Conservation (phyloP, 2,113 vertebrate species). For the Channa argus region DNA sequence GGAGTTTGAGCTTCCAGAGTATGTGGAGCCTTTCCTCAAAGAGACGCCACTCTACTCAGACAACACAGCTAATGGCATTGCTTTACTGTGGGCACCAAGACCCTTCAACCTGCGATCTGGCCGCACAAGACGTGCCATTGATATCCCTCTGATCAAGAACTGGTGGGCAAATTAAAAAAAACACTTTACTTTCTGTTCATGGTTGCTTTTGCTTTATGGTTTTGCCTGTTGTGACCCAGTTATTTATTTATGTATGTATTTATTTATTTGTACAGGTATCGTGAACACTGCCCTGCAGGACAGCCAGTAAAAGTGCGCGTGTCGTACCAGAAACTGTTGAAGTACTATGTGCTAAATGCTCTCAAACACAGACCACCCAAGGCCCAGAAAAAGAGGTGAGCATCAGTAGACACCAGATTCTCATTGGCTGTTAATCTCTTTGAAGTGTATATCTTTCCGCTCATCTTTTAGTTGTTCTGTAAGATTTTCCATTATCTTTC, state of each 20-base stretch:
- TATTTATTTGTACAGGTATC: constrained; percentile 85
- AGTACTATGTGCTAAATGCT: constrained; percentile 98
- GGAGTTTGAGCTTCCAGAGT: constrained; percentile 98
- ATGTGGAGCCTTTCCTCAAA: constrained; percentile 96
- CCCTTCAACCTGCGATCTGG: constrained; percentile 97
- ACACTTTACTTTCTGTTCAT: background rate
- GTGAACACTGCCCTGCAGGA: constrained; percentile 97
- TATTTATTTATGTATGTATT: too few species aligned
- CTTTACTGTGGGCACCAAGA: constrained; percentile 96
- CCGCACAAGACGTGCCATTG: constrained; percentile 94
- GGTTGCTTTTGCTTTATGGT: too few species aligned
- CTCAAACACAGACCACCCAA: constrained; percentile 98
- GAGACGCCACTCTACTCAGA: constrained; percentile 97
- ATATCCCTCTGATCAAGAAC: constrained; percentile 98
- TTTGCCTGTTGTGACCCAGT: too few species aligned
- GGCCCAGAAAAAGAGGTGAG: constrained; percentile 97
- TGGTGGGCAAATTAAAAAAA: constrained; percentile 83
- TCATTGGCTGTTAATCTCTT: background rate
- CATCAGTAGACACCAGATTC: background rate
- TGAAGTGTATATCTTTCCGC: background rate
- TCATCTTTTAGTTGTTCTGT: background rate
- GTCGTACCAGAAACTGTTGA: constrained; percentile 97
- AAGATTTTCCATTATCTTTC: constrained; percentile 24
- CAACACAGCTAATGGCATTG: constrained; percentile 98
- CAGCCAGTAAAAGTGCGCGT: constrained; percentile 98